Conservation (phyloP, 2,888 invertebrate genomes). For the Agrotis clavis region DNA sequence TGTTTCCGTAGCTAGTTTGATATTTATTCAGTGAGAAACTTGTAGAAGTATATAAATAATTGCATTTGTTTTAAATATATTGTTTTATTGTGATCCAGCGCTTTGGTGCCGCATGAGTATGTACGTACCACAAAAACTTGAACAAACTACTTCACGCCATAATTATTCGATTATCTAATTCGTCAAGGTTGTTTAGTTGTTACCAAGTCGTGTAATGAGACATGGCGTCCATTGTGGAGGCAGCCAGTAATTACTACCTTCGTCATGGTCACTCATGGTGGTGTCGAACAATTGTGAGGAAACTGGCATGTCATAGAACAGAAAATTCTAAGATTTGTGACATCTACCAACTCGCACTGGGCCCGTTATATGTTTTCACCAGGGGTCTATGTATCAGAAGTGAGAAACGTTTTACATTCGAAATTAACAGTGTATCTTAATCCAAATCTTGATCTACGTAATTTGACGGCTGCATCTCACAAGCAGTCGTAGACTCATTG, state of each 20-base stretch:
- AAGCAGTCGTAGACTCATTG: no score
- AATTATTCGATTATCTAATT: conserved; percentile 44
- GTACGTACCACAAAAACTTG: conserved; percentile 34
- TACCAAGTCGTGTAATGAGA: conserved; percentile 17
- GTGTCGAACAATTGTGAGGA: background rate
- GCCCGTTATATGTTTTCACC: no score
- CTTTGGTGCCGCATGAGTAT: conserved; percentile 16
- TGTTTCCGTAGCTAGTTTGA: conserved; percentile 68
- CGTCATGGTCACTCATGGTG: conserved; percentile 26
- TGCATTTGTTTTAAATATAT: conserved; percentile 28
- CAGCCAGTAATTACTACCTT: background rate
- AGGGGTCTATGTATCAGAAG: no score
- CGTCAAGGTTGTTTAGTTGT: conserved; percentile 35
- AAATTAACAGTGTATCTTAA: no score
- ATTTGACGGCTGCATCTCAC: no score
- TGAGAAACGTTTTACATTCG: no score
- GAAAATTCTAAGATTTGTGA: background rate
- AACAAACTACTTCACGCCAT: conserved; percentile 26
- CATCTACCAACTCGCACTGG: background rate
- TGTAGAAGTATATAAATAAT: conserved; percentile 34
- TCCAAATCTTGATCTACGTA: no score
- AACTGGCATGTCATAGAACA: background rate
- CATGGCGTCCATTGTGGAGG: conserved; percentile 5
- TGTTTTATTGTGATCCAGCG: conserved; percentile 44
- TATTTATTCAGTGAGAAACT: conserved; percentile 39